Percentiles rank a stretch among this genome's conserved stretches.
Evolutionary conservation across 2,113 vertebrate genomes (phyloP).

Genomic region (Mandrillus leucophaeus): DNA sequence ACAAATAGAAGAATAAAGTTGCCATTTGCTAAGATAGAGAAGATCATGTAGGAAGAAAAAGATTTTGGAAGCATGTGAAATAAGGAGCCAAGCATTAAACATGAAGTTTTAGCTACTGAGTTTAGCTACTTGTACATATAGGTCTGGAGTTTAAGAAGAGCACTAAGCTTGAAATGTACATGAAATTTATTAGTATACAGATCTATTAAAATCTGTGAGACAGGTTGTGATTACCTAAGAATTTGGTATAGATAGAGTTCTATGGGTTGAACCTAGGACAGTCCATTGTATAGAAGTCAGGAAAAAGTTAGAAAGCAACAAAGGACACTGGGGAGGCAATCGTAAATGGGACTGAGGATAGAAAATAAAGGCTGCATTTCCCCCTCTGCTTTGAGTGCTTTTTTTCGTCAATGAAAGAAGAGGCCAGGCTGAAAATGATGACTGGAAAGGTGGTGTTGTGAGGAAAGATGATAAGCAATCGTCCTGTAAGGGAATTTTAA

Average conservation of each 20-base stretch:
- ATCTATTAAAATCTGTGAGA: neutral
- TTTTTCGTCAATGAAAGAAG: neutral
- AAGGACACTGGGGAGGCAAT: neutral
- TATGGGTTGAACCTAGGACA: neutral
- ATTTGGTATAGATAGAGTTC: neutral
- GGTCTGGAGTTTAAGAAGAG: neutral
- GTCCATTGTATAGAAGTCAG: neutral
- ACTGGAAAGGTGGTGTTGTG: neutral
- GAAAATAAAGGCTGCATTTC: neutral
- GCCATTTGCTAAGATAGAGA: neutral
- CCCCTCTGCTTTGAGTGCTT: neutral
- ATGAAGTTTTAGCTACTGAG: neutral
- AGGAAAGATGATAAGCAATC: neutral
- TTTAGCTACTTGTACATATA: neutral
- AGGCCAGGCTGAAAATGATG: neutral
- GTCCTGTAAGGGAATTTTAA: neutral
- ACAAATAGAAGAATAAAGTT: neutral
- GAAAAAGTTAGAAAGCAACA: neutral
- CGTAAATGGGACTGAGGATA: neutral
- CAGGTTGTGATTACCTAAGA: neutral
- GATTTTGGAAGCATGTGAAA: neutral
- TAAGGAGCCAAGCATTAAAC: neutral
- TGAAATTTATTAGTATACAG: neutral
- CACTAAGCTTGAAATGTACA: neutral
- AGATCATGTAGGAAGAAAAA: neutral